These are phyloP conservation scores for Tachyglossus aculeatus DNA, from an alignment of 2,797 vertebrate genomes.

Conservation along the genomic window DNA sequence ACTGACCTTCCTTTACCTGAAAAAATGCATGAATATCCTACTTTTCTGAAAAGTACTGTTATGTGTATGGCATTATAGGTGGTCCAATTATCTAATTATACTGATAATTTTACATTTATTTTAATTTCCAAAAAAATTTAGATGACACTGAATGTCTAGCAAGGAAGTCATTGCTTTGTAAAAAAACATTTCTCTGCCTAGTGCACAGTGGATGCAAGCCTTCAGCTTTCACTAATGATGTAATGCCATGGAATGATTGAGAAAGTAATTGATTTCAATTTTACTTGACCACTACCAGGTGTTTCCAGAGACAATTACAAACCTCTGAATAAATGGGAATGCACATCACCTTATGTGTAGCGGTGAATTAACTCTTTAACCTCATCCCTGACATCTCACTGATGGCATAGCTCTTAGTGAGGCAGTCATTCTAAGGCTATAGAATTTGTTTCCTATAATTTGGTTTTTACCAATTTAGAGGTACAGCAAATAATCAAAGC, in stretches of 20 bases:
- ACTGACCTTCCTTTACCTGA: constrained; percentile 12
- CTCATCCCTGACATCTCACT: constrained; percentile 79
- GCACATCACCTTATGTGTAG: constrained; percentile 79
- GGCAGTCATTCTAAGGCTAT: constrained; percentile 8
- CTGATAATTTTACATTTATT: neutral
- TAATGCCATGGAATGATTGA: constrained; percentile 75
- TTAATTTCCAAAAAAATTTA: neutral
- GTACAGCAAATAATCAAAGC: constrained; percentile 12
- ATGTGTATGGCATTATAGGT: neutral
- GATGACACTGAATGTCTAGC: constrained; percentile 33
- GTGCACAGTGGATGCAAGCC: neutral
- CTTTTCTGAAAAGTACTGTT: neutral
- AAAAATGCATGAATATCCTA: constrained; percentile 4
- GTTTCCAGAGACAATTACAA: constrained; percentile 91
- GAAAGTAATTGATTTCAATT: constrained; percentile 88
- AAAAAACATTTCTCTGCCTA: neutral
- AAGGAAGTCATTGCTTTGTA: constrained; percentile 7
- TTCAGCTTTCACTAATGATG: constrained; percentile 66
- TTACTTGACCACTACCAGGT: constrained; percentile 84
- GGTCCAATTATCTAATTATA: neutral
- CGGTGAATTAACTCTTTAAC: constrained; percentile 87
- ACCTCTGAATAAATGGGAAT: constrained; percentile 81
- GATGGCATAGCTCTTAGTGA: constrained; percentile 67
- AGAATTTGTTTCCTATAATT: constrained; percentile 44
- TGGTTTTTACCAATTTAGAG: constrained; percentile 25